Evolutionary conservation across 2,797 vertebrate species (phyloP).

Genomic region (Sciaenops ocellatus): DNA sequence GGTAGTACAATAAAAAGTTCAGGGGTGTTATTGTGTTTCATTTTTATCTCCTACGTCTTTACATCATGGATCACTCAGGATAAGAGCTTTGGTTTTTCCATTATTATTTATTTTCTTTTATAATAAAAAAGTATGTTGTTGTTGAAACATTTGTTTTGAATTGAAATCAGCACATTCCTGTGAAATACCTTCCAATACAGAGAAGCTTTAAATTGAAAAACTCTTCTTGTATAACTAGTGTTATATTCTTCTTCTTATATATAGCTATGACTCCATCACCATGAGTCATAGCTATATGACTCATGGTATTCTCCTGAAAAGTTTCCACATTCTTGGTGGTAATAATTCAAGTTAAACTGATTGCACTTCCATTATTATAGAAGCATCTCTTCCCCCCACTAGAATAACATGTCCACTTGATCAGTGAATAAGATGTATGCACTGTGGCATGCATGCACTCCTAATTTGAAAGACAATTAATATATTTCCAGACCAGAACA

Average conservation of each 20-base stretch:
- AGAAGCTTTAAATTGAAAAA: constrained; percentile 1
- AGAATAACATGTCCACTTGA: constrained; percentile 3
- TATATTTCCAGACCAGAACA: neutral
- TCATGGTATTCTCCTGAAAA: constrained; percentile 5
- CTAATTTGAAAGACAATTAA: constrained; percentile 3
- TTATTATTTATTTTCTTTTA: constrained; percentile 1
- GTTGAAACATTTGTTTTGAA: neutral
- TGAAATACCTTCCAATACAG: neutral
- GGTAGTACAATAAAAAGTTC: neutral
- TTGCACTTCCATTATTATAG: constrained; percentile 2
- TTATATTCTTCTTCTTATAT: too few relatives aligned
- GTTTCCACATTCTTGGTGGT: neutral
- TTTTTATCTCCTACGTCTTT: neutral
- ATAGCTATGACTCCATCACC: neutral
- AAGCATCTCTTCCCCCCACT: constrained; percentile 3
- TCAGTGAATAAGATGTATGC: constrained; percentile 20
- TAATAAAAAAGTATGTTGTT: neutral
- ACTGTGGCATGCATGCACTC: neutral
- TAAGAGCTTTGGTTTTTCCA: neutral
- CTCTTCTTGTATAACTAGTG: neutral
- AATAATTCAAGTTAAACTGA: constrained; percentile 13
- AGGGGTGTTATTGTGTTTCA: neutral
- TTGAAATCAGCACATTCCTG: neutral
- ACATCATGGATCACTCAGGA: neutral
- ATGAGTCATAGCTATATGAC: constrained; percentile 17